These are phyloP conservation scores for Apotomis capreana DNA, from an alignment of 2,888 invertebrate species.

Conservation along the genomic window DNA sequence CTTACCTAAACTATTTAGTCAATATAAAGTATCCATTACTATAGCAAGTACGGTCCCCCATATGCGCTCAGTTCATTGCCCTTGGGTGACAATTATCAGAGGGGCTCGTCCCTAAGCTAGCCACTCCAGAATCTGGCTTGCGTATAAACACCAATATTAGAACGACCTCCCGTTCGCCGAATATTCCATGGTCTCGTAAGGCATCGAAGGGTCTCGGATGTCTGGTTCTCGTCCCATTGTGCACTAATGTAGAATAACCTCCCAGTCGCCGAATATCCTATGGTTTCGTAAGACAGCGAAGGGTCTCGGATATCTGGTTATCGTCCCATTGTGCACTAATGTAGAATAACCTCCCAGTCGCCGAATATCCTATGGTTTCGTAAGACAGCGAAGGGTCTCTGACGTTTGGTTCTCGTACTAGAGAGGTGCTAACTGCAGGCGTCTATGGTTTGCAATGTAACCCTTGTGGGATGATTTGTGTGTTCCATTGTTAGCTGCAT, in stretches of 20 bases:
- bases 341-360: constrained; percentile 46
- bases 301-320: constrained; percentile 49
- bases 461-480: constrained; percentile 35
- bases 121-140: constrained; percentile 50
- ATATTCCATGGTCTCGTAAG: constrained; percentile 17
- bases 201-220: constrained; percentile 44
- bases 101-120: constrained; percentile 59
- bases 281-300: constrained; percentile 17
- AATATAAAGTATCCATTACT: constrained; percentile 41
- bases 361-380: constrained; percentile 8
- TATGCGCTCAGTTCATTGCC: constrained; percentile 64
- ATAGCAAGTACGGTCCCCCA: constrained; percentile 44
- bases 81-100: constrained; percentile 63
- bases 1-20: constrained; percentile 28
- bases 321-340: constrained; percentile 44
- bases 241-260: constrained; percentile 49
- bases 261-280: constrained; percentile 18
- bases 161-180: constrained; percentile 44
- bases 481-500: constrained; percentile 20
- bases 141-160: constrained; percentile 45
- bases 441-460: constrained; percentile 52
- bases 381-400: constrained; percentile 41
- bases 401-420: constrained; percentile 47
- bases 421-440: constrained; percentile 52
- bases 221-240: constrained; percentile 45